A percentile compares a stretch with the other conserved stretches of the same genome.
Conservation (phyloP, 2,888 invertebrate species). For the Philopedon plagiatum region DNA sequence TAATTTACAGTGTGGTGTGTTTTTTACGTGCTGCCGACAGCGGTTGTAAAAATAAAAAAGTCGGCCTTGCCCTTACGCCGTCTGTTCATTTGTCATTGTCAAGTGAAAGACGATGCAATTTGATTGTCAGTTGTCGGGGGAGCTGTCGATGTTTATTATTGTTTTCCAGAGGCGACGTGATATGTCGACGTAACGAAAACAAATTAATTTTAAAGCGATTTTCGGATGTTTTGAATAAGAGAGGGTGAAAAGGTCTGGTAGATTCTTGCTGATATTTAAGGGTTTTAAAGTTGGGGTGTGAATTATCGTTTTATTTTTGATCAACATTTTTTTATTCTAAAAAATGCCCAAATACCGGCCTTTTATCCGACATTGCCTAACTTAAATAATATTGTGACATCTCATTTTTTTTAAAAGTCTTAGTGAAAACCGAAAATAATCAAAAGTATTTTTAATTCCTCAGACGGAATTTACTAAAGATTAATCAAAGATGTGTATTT, state of each 20-base stretch:
- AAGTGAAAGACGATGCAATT: not conserved
- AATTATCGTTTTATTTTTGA: too few relatives aligned
- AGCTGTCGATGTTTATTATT: not conserved
- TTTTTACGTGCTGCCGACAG: not conserved
- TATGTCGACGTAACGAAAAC: slow-evolving; percentile 4
- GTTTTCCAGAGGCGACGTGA: not conserved
- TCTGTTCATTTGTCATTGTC: slow-evolving; percentile 14
- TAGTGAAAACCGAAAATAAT: too few relatives aligned
- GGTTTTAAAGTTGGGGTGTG: too few relatives aligned
- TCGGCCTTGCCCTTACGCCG: slow-evolving; percentile 4
- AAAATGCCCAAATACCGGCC: too few relatives aligned
- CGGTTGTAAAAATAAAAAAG: not conserved
- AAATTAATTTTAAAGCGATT: slow-evolving; percentile 10
- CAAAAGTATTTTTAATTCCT: too few relatives aligned
- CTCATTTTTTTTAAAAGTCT: too few relatives aligned
- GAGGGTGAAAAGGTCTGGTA: not conserved
- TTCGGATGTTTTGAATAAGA: not conserved
- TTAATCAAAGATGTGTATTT: too few relatives aligned
- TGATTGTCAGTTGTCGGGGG: not conserved
- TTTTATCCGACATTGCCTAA: too few relatives aligned
- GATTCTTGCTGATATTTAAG: slow-evolving; percentile 11
- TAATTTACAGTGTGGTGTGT: slow-evolving; percentile 31
- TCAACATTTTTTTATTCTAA: too few relatives aligned
- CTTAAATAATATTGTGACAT: too few relatives aligned
- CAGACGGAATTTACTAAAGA: too few relatives aligned